Conservation (phyloP, 2,888 invertebrate genomes). For the Linyphia triangularis region DNA sequence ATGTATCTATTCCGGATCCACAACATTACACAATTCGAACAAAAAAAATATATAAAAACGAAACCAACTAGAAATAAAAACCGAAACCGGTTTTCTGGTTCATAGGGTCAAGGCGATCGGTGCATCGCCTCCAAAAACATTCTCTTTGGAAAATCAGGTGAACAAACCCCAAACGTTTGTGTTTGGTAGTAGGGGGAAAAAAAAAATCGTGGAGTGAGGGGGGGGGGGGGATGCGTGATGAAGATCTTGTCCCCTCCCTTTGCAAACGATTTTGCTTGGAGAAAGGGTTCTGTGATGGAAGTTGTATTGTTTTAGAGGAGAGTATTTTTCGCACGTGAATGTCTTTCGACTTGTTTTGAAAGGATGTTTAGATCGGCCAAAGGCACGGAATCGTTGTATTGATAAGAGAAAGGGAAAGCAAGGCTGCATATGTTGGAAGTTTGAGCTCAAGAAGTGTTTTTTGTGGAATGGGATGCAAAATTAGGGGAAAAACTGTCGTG, state of each 20-base stretch:
- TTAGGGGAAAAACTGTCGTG: no score
- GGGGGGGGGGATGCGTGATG: not conserved
- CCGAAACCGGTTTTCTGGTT: conserved; percentile 66
- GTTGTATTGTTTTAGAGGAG: not conserved
- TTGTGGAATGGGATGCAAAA: no score
- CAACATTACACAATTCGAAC: not conserved
- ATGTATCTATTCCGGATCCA: conserved; percentile 69
- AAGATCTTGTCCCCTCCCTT: not conserved
- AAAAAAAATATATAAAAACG: conserved; percentile 8
- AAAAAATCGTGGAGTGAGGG: conserved; percentile 31
- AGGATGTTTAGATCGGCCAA: not conserved
- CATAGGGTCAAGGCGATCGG: conserved; percentile 73
- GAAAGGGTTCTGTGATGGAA: not conserved
- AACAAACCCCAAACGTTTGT: conserved; percentile 50
- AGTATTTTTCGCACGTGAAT: not conserved
- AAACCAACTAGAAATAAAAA: conserved; percentile 3
- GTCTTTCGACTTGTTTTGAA: not conserved
- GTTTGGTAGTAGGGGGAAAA: conserved; percentile 2
- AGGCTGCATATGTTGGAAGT: not conserved
- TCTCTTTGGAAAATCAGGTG: conserved; percentile 62
- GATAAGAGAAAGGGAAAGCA: not conserved
- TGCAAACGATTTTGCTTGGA: not conserved
- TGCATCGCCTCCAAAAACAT: conserved; percentile 60
- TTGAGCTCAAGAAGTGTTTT: not conserved
- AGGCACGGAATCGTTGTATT: not conserved